Base-by-base conservation (phyloP, 2,888 invertebrate species). In the Heliconius sara region DNA sequence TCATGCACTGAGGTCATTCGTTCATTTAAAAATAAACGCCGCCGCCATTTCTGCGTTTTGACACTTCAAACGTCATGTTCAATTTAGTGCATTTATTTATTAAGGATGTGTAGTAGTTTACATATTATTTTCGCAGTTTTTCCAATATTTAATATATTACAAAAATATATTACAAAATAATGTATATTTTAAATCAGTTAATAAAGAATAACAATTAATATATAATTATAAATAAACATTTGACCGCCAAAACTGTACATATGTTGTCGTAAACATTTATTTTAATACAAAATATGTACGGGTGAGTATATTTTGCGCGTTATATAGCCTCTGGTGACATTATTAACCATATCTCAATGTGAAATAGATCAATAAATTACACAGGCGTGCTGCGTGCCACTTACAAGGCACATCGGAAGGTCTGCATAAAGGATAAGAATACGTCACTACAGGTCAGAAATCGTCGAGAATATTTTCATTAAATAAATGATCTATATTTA, bases 1-100 rank as follows among this genome's bases (percentile, higher is more conserved):
- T 95, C 94, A 92, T 89, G 88, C 89, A 88, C 92, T 90, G 89
- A 95, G 95, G 94, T 93, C 94, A 92, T 88, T 89, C 88, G 91
- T 88, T 90, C 88, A 90, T 92, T 91, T 94, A 93, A 94, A 95
- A 93, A 94, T 94, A 94, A 91, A 91, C 88, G 81, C 81, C 81
- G 84, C 83, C 84, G 88, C 87, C 85, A 87, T 87, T 89, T 86
- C 86, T 86, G 84, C 87, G 86, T 89, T 90, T 90, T 89, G 89
- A 90, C 86, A 87, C 83, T 85, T 60, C 34, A 73, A 73, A 73
- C 65, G 39, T 65, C 39, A 47, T 75, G n/a, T 60, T 60, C 52
- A 47, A 65, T 75, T 27, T 75, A 75, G 30, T 57, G 27, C 67
- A 30, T 60, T 65, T 65, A 34, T 68, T 52, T 68, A 67, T 76